Evolutionary conservation across 1,140 invertebrate genomes (phyloP).

Genomic region (Anastatus disparis): DNA sequence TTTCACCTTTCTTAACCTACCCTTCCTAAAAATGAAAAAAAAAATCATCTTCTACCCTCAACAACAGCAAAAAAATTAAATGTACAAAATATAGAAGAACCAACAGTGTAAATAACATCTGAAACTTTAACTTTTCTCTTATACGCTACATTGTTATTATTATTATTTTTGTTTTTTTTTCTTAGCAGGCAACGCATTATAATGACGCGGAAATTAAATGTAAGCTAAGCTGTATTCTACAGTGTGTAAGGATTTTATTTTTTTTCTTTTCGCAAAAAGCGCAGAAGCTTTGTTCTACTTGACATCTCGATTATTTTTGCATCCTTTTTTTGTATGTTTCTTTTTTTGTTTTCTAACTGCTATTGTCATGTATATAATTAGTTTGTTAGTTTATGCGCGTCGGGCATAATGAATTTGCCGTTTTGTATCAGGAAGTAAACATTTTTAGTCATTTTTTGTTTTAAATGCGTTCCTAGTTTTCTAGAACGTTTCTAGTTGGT

Average conservation of each 20-base stretch:
- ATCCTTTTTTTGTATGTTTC: neutral
- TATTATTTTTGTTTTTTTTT: neutral
- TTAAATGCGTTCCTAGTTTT: too few species aligned
- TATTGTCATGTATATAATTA: too few species aligned
- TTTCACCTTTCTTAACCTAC: too few species aligned
- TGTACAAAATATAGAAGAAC: neutral
- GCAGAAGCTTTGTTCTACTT: neutral
- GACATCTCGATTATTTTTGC: constrained; percentile 4
- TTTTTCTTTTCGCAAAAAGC: neutral
- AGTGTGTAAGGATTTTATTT: neutral
- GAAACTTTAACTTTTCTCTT: too few species aligned
- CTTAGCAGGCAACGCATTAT: neutral
- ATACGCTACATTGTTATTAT: neutral
- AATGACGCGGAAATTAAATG: constrained; percentile 26
- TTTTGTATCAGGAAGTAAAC: too few species aligned
- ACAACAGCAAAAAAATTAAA: neutral
- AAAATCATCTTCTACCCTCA: too few species aligned
- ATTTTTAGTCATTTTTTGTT: too few species aligned
- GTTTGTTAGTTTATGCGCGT: too few species aligned
- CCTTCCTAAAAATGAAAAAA: too few species aligned
- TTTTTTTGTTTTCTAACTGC: too few species aligned
- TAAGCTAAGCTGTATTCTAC: constrained; percentile 1
- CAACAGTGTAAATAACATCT: neutral
- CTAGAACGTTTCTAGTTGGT: too few species aligned
- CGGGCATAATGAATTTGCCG: too few species aligned